Evolutionary conservation across 2,113 vertebrate species (phyloP).

Genomic region (Lamprologus lemairii): DNA sequence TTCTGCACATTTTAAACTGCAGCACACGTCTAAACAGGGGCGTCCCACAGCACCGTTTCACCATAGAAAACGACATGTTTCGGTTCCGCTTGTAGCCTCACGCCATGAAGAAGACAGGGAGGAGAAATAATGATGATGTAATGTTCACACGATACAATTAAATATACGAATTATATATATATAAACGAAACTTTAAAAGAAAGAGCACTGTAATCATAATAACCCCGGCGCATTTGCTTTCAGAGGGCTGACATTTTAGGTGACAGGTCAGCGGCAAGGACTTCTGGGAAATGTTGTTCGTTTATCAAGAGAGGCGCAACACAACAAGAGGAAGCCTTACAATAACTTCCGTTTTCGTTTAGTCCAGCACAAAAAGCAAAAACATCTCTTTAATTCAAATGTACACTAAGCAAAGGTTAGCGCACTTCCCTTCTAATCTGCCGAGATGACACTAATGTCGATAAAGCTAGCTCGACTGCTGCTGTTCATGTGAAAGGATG

Average conservation of each 20-base stretch:
- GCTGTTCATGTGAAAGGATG: background rate
- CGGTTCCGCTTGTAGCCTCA: background rate
- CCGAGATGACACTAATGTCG: background rate
- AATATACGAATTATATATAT: background rate
- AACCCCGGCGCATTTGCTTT: background rate
- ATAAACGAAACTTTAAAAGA: background rate
- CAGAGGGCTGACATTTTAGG: slow-evolving; percentile 61
- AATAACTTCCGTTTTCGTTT: background rate
- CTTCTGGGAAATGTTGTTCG: slow-evolving; percentile 56
- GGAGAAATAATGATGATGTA: background rate
- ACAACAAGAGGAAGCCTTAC: background rate
- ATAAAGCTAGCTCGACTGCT: background rate
- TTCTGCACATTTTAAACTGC: slow-evolving; percentile 46
- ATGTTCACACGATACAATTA: background rate
- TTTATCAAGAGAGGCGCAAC: background rate
- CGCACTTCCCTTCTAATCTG: background rate
- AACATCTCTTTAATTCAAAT: background rate
- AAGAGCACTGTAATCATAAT: background rate
- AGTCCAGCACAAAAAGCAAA: background rate
- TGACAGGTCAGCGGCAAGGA: slow-evolving; percentile 4
- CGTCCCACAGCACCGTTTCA: background rate
- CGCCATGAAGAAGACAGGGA: background rate
- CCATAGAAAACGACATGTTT: slow-evolving; percentile 35
- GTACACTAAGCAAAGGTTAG: background rate
- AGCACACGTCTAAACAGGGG: slow-evolving; percentile 11